A percentile compares a stretch with the other conserved stretches of the same genome.
Conservation (phyloP, 2,888 invertebrate genomes). For the Cheiracanthium punctorium region DNA sequence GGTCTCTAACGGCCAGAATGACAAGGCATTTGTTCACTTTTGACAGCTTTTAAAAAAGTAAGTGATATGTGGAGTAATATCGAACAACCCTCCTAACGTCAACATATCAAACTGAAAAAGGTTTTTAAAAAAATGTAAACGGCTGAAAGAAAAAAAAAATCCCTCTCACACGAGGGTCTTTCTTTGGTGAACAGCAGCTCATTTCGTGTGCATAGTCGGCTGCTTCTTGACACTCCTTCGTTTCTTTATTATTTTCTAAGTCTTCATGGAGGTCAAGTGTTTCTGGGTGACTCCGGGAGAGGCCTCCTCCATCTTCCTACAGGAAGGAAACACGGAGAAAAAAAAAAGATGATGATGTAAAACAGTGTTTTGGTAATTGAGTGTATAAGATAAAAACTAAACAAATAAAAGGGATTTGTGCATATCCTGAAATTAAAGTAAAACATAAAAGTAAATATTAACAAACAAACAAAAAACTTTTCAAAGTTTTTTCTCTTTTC, state of each 20-base stretch:
- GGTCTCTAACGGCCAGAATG: too few species aligned
- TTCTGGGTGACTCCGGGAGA: slow-evolving; percentile 20
- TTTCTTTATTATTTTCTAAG: slow-evolving; percentile 8
- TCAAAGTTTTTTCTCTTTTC: too few species aligned
- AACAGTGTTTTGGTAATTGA: slow-evolving; percentile 31
- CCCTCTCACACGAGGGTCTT: neutral
- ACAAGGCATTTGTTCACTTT: neutral
- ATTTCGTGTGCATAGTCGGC: slow-evolving; percentile 49
- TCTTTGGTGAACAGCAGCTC: slow-evolving; percentile 53
- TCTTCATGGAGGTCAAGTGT: slow-evolving; percentile 46
- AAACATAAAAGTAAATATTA: too few species aligned
- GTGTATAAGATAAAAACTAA: neutral
- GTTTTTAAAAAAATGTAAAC: neutral
- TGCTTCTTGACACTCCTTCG: slow-evolving; percentile 49
- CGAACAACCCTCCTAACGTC: slow-evolving; percentile 34
- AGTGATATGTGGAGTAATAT: neutral
- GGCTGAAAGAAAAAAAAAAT: slow-evolving; percentile 15
- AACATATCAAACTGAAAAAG: slow-evolving; percentile 18
- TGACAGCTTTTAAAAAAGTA: neutral
- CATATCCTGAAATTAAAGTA: too few species aligned
- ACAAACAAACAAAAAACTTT: too few species aligned
- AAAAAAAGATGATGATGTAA: slow-evolving; percentile 26
- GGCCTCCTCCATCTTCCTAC: neutral
- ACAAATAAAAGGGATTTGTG: neutral
- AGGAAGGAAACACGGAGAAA: neutral